These are phyloP conservation scores for Paratilapia polleni DNA, from an alignment of 2,113 vertebrate species.

Conservation along the genomic window DNA sequence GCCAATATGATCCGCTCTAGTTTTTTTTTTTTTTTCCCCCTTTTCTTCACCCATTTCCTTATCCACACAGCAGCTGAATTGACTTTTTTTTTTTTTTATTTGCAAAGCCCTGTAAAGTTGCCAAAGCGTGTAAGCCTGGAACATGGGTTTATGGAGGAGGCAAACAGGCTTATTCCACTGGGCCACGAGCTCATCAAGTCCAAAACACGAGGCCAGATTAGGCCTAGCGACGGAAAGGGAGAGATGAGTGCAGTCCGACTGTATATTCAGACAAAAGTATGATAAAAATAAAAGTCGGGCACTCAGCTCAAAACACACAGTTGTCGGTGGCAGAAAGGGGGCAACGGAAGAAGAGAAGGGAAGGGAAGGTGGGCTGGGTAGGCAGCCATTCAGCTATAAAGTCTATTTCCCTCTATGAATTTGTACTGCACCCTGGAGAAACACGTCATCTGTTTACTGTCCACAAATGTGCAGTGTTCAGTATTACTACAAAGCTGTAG, in stretches of 20 bases:
- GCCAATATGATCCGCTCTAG: constrained; percentile 42
- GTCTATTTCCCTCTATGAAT: constrained; percentile 21
- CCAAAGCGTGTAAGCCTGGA: constrained; percentile 69
- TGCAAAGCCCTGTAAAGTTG: constrained; percentile 68
- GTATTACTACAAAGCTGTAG: not conserved
- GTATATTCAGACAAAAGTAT: constrained; percentile 35
- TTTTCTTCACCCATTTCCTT: constrained; percentile 35
- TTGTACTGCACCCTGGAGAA: not conserved
- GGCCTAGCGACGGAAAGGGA: constrained; percentile 30
- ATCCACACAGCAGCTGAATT: constrained; percentile 57
- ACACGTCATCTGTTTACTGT: constrained; percentile 14
- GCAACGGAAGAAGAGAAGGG: constrained; percentile 33
- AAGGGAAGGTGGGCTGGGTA: constrained; percentile 32
- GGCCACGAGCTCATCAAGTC: constrained; percentile 68
- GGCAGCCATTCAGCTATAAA: constrained; percentile 8
- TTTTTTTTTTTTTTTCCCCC: not conserved
- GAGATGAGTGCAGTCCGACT: constrained; percentile 29
- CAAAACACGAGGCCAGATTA: constrained; percentile 76
- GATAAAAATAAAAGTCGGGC: constrained; percentile 44
- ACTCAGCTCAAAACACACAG: constrained; percentile 19
- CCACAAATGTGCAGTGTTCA: not conserved
- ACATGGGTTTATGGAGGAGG: constrained; percentile 69
- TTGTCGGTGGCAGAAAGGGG: constrained; percentile 37
- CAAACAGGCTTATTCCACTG: constrained; percentile 73
- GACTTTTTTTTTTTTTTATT: constrained; percentile 54